Percentiles rank a stretch among this genome's conserved stretches.
Evolutionary conservation across 2,888 invertebrate genomes (phyloP).

Genomic region (Acholoe squamosa): DNA sequence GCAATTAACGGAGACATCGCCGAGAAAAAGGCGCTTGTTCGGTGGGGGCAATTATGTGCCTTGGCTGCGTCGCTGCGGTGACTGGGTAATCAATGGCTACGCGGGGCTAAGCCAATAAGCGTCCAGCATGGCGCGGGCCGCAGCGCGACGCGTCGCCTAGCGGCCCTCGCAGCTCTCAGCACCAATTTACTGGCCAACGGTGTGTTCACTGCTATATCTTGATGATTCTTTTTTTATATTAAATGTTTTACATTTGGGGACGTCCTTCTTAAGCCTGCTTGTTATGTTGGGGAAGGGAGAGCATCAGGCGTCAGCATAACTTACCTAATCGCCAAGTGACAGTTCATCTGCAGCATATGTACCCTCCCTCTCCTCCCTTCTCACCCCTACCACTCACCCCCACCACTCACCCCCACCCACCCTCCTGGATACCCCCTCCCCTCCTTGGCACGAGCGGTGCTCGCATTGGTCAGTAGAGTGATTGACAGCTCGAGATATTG

Average conservation of each 20-base stretch:
- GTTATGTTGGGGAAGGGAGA: background rate
- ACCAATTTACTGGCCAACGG: conserved; percentile 23
- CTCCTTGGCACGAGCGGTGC: background rate
- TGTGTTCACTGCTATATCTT: conserved; percentile 15
- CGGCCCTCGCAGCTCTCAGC: conserved; percentile 23
- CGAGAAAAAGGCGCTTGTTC: conserved; percentile 56
- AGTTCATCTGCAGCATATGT: background rate
- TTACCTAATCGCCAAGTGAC: background rate
- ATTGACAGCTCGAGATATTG: conserved; percentile 65
- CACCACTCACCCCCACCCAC: conserved; percentile 5
- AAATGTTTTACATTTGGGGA: background rate
- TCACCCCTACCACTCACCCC: background rate
- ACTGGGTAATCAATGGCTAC: conserved; percentile 52
- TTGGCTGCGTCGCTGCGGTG: conserved; percentile 55
- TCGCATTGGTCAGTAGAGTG: conserved; percentile 50
- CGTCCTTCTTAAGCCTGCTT: background rate
- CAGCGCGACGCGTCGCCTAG: background rate
- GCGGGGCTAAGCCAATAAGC: conserved; percentile 61
- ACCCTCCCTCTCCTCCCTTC: background rate
- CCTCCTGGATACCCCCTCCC: conserved; percentile 8
- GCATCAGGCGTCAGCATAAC: background rate
- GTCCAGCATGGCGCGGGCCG: background rate
- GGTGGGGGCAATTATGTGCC: conserved; percentile 60
- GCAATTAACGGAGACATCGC: conserved; percentile 62
- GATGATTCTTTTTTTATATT: background rate